Percentiles rank a stretch among this genome's conserved stretches.
phyloP scores from a whole-genome alignment of 2,113 vertebrate genomes.

The Crypturellus undulatus region DNA sequence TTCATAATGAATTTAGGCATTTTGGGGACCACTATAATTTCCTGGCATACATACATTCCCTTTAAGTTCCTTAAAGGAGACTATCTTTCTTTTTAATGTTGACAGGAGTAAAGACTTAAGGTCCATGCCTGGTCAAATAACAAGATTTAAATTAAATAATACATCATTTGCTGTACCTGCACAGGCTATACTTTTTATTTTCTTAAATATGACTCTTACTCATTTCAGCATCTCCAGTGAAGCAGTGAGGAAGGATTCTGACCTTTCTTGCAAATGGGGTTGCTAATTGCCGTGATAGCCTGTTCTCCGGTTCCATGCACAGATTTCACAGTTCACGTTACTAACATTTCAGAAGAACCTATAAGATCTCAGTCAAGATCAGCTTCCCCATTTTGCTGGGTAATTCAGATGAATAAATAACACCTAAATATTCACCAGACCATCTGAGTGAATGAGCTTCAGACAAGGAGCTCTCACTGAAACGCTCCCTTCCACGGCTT shows the following conservation, averaged over 20 bases:
- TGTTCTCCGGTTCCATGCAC: background rate
- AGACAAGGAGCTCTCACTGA: background rate
- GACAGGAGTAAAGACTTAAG: background rate
- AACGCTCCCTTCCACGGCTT: background rate
- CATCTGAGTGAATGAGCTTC: background rate
- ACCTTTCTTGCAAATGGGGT: background rate
- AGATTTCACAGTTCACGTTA: background rate
- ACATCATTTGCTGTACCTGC: background rate
- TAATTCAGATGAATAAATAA: background rate
- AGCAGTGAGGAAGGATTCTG: background rate
- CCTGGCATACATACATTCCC: background rate
- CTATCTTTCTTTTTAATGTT: background rate
- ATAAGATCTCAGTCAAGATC: background rate
- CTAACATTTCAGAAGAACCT: background rate
- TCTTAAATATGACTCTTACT: background rate
- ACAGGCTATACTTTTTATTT: background rate
- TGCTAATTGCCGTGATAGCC: background rate
- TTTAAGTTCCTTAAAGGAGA: background rate
- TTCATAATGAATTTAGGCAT: background rate
- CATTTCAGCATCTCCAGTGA: background rate
- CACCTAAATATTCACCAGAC: background rate
- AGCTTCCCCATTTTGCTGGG: background rate
- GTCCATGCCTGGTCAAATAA: background rate
- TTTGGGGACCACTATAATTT: background rate
- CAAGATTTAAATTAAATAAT: background rate